Base-by-base conservation (phyloP, 2,888 invertebrate species). In the Lasioglossum vierecki region DNA sequence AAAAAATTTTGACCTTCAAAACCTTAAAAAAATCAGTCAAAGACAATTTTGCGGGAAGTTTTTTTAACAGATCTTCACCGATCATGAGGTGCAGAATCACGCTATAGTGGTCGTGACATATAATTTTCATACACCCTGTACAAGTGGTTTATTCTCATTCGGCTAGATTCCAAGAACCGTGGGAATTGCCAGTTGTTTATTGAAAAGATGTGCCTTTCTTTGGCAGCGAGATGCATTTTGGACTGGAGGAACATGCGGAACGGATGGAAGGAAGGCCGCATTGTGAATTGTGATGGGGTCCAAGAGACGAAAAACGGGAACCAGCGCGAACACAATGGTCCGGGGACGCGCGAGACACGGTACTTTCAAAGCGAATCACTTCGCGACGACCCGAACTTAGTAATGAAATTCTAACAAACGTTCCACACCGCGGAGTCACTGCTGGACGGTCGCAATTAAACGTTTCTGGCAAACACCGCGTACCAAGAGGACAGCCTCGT, bases 381-480 rank as follows among this genome's bases (percentile, higher is more conserved):
- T 53, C 35, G 63, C 22, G 83, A 41, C 76, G 72, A 39, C 83
- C 70, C 82, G 85, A 88, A 88, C 87, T 90, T 88, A 82, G 84
- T 92, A 92, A 92, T 92, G 92, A 92, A 92, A 91, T 91, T 92
- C 91, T 92, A 91, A 92, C 88, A 91, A 86, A 88, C 85, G 89
- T 88, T 88, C 88, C 80, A 74, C 82, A 57, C 72, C 79, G 74
- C 49, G 35, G 41, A 82, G 78, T 84, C 81, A 84, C 84, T 82
- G 68, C 72, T 79, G 85, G 60, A 39, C 76, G 71, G 79, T 83
- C 79, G 85, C 82, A 87, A 91, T 92, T 89, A 92, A 89, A 91
- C 84, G 85, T 79, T 81, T 74, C 76, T 66, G 53, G 76, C 87
- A 89, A 90, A 89, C 84, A 88, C 73, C 76, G 81, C 79, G 80